A percentile compares a stretch with the other conserved stretches of the same genome.
Conservation (phyloP, 2,797 vertebrate genomes). For the Arrhamphus sclerolepis region DNA sequence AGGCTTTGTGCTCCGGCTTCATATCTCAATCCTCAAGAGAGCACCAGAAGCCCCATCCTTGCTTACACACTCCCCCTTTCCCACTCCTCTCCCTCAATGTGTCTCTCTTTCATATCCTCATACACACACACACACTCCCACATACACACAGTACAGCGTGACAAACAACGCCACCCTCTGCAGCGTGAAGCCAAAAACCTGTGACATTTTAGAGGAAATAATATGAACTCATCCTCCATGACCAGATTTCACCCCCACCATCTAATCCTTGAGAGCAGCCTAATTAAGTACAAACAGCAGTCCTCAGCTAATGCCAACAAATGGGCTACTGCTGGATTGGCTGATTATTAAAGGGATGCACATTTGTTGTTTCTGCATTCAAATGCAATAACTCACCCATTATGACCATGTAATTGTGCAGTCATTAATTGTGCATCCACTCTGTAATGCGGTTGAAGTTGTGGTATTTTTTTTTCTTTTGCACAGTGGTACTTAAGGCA, state of each 20-base stretch:
- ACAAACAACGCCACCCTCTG: conserved; percentile 75
- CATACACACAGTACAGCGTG: conserved; percentile 62
- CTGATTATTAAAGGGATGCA: conserved; percentile 65
- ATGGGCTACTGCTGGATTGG: conserved; percentile 59
- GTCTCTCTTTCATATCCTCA: conserved; percentile 51
- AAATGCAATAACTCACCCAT: conserved; percentile 78
- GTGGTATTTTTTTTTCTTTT: background rate
- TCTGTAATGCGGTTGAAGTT: conserved; percentile 34
- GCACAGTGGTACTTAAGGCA: background rate
- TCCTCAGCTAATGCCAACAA: conserved; percentile 61
- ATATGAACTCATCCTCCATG: conserved; percentile 68
- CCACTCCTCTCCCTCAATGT: conserved; percentile 51
- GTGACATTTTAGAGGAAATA: conserved; percentile 72
- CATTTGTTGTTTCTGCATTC: conserved; percentile 71
- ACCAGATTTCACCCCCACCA: conserved; percentile 62
- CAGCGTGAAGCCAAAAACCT: conserved; percentile 70
- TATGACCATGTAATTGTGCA: conserved; percentile 74
- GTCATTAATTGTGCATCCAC: conserved; percentile 68
- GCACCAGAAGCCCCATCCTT: conserved; percentile 63
- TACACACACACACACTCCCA: conserved; percentile 53
- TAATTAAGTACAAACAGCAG: conserved; percentile 74
- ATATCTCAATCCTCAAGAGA: conserved; percentile 73
- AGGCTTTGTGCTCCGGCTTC: conserved; percentile 73
- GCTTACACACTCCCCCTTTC: conserved; percentile 58
- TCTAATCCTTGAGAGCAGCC: conserved; percentile 65